Conservation (phyloP, 2,797 vertebrate genomes). For the Hoplostethus atlanticus region DNA sequence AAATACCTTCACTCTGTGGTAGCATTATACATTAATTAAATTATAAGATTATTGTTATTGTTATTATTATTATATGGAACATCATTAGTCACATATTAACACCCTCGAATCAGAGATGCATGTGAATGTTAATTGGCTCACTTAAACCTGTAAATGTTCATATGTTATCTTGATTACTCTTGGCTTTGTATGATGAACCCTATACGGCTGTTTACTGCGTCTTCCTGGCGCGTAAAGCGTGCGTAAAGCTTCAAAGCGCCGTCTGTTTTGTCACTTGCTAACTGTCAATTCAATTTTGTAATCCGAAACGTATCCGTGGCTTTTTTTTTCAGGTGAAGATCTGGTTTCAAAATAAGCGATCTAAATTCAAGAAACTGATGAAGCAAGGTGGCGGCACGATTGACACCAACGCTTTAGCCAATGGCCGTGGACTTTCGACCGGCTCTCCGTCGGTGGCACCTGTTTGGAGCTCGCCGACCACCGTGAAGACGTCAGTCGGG, state of each 20-base stretch:
- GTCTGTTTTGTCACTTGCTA: not conserved
- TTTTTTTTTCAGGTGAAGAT: conserved; percentile 89
- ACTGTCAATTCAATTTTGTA: not conserved
- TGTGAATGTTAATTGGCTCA: not conserved
- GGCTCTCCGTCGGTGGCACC: conserved; percentile 93
- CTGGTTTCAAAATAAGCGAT: conserved; percentile 96
- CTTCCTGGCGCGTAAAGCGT: conserved; percentile 4
- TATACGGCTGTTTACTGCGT: not conserved
- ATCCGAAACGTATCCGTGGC: not conserved
- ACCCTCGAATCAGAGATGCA: not conserved
- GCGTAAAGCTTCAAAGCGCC: conserved; percentile 1
- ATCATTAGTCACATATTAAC: not conserved
- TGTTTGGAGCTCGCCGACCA: conserved; percentile 93
- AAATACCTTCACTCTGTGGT: conserved; percentile 32
- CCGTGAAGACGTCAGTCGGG: conserved; percentile 91
- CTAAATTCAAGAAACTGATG: conserved; percentile 96
- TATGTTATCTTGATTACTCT: not conserved
- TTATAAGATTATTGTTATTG: conserved; percentile 2
- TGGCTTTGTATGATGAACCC: not conserved
- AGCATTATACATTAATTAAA: not conserved
- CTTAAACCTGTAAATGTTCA: not conserved
- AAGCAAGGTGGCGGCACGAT: conserved; percentile 94
- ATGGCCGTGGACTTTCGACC: conserved; percentile 91
- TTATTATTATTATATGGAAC: not conserved
- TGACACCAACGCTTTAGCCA: conserved; percentile 90